Percentiles rank a stretch among this genome's conserved stretches.
Evolutionary conservation across 2,888 invertebrate genomes (phyloP).

Genomic region (Seira ritae): DNA sequence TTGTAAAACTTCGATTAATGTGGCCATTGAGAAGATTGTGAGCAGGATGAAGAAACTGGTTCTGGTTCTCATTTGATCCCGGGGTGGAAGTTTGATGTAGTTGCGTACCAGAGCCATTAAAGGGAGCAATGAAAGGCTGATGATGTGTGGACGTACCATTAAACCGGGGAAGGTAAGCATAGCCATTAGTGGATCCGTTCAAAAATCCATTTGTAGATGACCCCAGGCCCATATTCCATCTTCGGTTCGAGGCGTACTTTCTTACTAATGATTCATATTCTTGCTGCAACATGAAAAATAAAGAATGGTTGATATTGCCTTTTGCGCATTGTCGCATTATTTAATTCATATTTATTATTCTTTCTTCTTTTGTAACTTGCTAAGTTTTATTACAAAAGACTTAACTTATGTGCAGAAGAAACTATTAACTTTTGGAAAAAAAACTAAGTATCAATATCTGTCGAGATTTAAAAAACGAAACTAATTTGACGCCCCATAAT

Average conservation of each 20-base stretch:
- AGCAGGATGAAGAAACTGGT: conserved; percentile 25
- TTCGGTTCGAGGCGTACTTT: conserved; percentile 61
- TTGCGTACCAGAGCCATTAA: not conserved
- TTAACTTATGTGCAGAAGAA: no score
- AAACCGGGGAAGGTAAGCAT: conserved; percentile 7
- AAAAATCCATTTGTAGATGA: conserved; percentile 20
- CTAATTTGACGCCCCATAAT: no score
- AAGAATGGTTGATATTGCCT: no score
- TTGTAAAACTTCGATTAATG: conserved; percentile 20
- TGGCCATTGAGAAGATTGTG: not conserved
- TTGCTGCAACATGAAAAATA: no score
- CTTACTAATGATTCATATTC: conserved; percentile 68
- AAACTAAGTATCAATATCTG: no score
- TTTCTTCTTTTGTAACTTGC: no score
- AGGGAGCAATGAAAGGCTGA: conserved; percentile 18
- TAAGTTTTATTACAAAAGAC: no score
- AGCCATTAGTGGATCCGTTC: conserved; percentile 39
- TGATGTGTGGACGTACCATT: not conserved
- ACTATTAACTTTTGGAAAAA: no score
- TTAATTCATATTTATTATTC: no score
- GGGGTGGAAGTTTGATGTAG: not conserved
- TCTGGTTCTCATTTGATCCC: not conserved
- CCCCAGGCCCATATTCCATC: conserved; percentile 29
- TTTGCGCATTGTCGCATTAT: no score
- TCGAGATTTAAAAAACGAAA: no score